Percentiles rank a stretch among this genome's conserved stretches.
phyloP scores from a whole-genome alignment of 2,888 invertebrate species.

The Protodeltote pygarga region DNA sequence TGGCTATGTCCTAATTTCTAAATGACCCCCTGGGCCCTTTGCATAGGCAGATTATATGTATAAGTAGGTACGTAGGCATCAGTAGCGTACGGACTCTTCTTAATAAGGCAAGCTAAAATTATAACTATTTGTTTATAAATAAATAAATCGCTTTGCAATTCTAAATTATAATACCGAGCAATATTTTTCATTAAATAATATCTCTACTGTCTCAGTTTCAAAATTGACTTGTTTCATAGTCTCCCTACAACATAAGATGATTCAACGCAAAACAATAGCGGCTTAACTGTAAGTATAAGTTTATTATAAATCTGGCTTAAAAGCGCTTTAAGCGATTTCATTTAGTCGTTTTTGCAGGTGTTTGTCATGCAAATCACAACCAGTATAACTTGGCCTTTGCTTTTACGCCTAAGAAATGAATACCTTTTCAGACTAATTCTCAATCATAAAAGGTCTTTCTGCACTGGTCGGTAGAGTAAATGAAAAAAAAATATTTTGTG shows the following conservation, averaged over 20 bases:
- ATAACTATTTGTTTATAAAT: too few species aligned
- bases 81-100: too few species aligned
- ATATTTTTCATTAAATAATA: too few species aligned
- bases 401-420: not conserved
- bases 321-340: slow-evolving; percentile 20
- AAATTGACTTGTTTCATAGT: not conserved
- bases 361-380: slow-evolving; percentile 19
- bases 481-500: not conserved
- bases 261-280: slow-evolving; percentile 43
- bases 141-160: too few species aligned
- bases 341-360: slow-evolving; percentile 29
- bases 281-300: slow-evolving; percentile 22
- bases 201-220: not conserved
- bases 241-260: slow-evolving; percentile 29
- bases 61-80: too few species aligned
- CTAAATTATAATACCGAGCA: too few species aligned
- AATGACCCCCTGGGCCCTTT: too few species aligned
- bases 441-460: not conserved
- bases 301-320: slow-evolving; percentile 45
- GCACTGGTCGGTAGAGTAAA: not conserved
- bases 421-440: not conserved
- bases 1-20: too few species aligned
- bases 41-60: too few species aligned
- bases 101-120: too few species aligned
- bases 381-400: slow-evolving; percentile 8